Percentiles rank a stretch among this genome's conserved stretches.
phyloP scores from a whole-genome alignment of 1,140 invertebrate species.

The Bicyclus anynana region DNA sequence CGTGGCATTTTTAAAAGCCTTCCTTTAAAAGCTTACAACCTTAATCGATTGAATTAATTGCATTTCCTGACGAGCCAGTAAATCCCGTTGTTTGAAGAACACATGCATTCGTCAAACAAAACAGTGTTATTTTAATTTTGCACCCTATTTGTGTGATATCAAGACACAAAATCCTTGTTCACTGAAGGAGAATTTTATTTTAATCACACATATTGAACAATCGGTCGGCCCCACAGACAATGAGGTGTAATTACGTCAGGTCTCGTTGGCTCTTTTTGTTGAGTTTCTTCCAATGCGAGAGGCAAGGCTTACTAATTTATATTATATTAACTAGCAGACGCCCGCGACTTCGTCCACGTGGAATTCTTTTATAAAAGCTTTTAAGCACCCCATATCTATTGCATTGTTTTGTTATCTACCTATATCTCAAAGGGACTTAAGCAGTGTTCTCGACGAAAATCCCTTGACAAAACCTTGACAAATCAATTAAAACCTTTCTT shows the following conservation, averaged over 20 bases:
- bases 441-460: no score
- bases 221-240: conserved; percentile 40
- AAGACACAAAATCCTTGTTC: conserved; percentile 12
- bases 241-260: conserved; percentile 45
- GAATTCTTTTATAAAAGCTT: no score
- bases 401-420: no score
- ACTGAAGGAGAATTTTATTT: conserved; percentile 42
- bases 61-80: conserved; percentile 23
- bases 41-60: conserved; percentile 52
- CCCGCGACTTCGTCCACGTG: no score
- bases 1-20: no score
- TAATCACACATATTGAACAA: conserved; percentile 47
- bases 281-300: background rate
- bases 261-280: conserved; percentile 32
- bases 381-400: no score
- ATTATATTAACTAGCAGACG: no score
- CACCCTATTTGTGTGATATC: background rate
- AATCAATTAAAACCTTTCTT: no score
- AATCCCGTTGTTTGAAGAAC: conserved; percentile 27
- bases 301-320: no score
- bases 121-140: background rate
- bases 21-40: conserved; percentile 32
- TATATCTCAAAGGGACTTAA: no score
- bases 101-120: conserved; percentile 15
- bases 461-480: no score